Evolutionary conservation across 1,140 invertebrate species (phyloP).

Genomic region (Aplysia californica): DNA sequence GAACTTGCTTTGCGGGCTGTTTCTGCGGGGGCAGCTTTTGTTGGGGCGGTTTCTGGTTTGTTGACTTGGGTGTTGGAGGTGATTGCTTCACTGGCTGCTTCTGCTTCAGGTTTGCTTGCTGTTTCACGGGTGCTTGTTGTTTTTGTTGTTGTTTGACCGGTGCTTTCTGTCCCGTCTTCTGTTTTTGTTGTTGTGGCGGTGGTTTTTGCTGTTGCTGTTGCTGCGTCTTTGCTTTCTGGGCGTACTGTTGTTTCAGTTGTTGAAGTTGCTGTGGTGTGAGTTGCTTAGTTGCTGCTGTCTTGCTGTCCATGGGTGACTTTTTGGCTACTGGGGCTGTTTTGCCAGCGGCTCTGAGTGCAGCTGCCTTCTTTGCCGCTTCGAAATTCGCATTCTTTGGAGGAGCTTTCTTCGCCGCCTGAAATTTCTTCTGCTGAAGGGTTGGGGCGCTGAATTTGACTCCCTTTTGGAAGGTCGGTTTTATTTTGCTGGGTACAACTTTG

Average conservation of each 20-base stretch:
- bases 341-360: not conserved
- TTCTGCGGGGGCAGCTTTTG: too few relatives aligned
- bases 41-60: too few relatives aligned
- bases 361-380: constrained; percentile 14
- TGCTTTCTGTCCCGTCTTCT: too few relatives aligned
- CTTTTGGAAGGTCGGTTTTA: not conserved
- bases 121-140: not conserved
- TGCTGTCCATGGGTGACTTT: not conserved
- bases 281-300: not conserved
- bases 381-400: not conserved
- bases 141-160: not conserved
- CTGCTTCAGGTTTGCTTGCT: not conserved
- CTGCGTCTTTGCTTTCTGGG: not conserved
- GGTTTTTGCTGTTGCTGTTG: constrained; percentile 12
- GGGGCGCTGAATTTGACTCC: not conserved
- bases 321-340: constrained; percentile 1
- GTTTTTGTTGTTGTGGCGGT: constrained; percentile 11
- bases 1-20: too few relatives aligned
- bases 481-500: constrained; percentile 4
- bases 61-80: too few relatives aligned
- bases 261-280: not conserved
- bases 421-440: not conserved
- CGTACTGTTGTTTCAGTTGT: constrained; percentile 9
- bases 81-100: too few relatives aligned
- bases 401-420: not conserved